phyloP scores from a whole-genome alignment of 2,113 vertebrate genomes.

The Kryptolebias marmoratus region DNA sequence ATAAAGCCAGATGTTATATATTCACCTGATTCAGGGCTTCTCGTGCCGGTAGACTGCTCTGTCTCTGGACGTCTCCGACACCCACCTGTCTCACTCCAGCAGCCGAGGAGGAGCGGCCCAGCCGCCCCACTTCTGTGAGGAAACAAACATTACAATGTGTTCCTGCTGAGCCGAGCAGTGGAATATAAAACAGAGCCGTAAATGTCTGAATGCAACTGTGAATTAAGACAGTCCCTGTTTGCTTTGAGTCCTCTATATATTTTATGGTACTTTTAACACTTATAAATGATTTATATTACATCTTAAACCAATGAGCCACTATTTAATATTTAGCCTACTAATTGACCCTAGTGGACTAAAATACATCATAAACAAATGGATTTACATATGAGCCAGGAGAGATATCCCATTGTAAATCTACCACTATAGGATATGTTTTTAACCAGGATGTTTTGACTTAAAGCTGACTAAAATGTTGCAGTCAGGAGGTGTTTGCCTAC shows the following conservation, averaged over 20 bases:
- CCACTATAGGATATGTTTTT: too few species aligned
- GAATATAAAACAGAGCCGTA: constrained; percentile 26
- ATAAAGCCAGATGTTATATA: constrained; percentile 16
- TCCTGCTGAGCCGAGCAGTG: constrained; percentile 44
- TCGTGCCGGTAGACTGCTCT: constrained; percentile 86
- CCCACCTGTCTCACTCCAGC: constrained; percentile 88
- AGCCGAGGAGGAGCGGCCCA: constrained; percentile 91
- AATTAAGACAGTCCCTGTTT: constrained; percentile 2
- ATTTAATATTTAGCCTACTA: neutral
- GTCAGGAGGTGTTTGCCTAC: constrained; percentile 63
- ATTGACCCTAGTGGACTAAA: neutral
- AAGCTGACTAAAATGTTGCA: neutral
- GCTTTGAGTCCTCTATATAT: constrained; percentile 16
- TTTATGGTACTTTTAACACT: neutral
- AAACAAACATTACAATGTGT: constrained; percentile 52
- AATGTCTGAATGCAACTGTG: neutral
- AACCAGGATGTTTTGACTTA: too few species aligned
- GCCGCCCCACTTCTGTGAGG: constrained; percentile 87
- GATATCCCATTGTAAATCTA: too few species aligned
- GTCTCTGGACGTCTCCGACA: constrained; percentile 84
- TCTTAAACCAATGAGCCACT: neutral
- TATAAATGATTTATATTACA: neutral
- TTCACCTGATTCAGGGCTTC: constrained; percentile 85
- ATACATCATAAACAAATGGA: neutral
- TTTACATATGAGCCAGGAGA: neutral